Evolutionary conservation across 2,888 invertebrate genomes (phyloP).

Genomic region (Stenodema calcarata): DNA sequence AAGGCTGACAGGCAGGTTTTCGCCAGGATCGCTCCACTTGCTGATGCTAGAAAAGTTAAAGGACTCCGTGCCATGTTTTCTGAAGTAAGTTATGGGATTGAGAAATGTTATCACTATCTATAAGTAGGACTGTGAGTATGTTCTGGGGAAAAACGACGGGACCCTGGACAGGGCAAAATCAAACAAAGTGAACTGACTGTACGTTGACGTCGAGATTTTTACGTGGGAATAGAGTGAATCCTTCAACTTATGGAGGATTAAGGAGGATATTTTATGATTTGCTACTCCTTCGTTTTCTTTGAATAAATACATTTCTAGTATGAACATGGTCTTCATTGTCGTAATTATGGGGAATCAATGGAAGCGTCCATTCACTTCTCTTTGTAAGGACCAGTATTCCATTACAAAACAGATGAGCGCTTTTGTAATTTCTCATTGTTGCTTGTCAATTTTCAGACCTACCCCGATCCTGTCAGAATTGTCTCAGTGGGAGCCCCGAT

Average conservation of each 20-base stretch:
- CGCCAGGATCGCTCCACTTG: slow-evolving; percentile 83
- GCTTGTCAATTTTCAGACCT: slow-evolving; percentile 61
- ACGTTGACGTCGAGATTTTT: too few relatives aligned
- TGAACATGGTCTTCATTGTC: too few relatives aligned
- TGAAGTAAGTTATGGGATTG: slow-evolving; percentile 65
- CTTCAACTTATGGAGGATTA: too few relatives aligned
- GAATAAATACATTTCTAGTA: too few relatives aligned
- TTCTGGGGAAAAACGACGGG: too few relatives aligned
- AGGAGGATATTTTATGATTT: too few relatives aligned
- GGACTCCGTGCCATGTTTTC: slow-evolving; percentile 97
- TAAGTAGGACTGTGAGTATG: too few relatives aligned
- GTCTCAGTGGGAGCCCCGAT: slow-evolving; percentile 94
- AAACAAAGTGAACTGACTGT: too few relatives aligned
- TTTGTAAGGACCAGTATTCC: background rate
- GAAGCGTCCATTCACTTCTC: background rate
- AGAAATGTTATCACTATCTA: too few relatives aligned
- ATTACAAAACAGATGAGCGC: background rate
- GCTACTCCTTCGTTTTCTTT: too few relatives aligned
- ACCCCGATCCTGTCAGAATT: slow-evolving; percentile 94
- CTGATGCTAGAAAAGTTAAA: slow-evolving; percentile 86
- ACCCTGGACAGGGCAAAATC: too few relatives aligned
- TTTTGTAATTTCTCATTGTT: background rate
- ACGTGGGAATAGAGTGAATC: too few relatives aligned
- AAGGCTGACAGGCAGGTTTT: slow-evolving; percentile 79
- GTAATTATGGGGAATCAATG: background rate